Evolutionary conservation across 1,140 invertebrate genomes (phyloP), one percentile per base, ranked within the genome.

Genomic region (Octopus sinensis): DNA sequence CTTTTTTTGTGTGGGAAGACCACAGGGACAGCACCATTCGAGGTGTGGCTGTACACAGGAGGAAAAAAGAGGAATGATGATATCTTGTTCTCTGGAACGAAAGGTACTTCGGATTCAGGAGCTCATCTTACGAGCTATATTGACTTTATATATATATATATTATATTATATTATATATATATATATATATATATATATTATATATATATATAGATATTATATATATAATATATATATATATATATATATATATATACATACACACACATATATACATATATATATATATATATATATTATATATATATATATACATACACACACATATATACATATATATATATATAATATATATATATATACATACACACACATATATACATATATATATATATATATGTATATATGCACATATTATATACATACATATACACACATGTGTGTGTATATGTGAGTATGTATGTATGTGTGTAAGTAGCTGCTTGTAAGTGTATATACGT

Each of bases 161-260:
- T n/a, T n/a, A n/a, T n/a, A n/a, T n/a, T n/a, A n/a, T n/a, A n/a
- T 62, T 62, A 62, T 62, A 62, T 62, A 62, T 62, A 62, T 62
- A 62, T 62, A 62, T 62, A 62, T 62, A 62, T 62, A 62, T 62
- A 62, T 62, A 62, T 62, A 62, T 62, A n/a, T n/a, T n/a, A n/a
- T n/a, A n/a, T n/a, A 62, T 62, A 62, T 62, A 62, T 62, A 62
- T 62, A 62, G 6, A 62, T 62, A 62, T n/a, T 62, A 62, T 62
- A 62, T 62, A 62, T 62, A 62, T 62, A n/a, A 62, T 62, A 62
- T 62, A 62, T 62, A 62, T 62, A 62, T 62, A 62, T 62, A 62
- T 62, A 62, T 62, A 62, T 62, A 9, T 6, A 9, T 9, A 62
- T 17, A 17, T 62, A 62, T 9, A 62, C 6, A 9, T 6, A 62